These are phyloP conservation scores for Cepaea hortensis DNA, from an alignment of 2,888 invertebrate species.

Conservation along the genomic window DNA sequence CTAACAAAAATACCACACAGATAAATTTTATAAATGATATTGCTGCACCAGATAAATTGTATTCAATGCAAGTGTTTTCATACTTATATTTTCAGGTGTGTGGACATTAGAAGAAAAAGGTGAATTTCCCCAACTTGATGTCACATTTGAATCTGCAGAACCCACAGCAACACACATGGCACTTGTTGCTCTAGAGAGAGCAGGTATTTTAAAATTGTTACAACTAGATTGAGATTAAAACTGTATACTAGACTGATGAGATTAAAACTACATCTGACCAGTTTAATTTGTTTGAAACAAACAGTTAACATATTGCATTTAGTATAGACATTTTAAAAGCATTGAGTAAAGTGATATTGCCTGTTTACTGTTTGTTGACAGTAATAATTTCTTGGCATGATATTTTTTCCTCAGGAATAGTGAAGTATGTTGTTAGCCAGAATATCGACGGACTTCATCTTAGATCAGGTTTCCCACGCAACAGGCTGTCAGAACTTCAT, in stretches of 20 bases:
- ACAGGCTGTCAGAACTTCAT: conserved; percentile 92
- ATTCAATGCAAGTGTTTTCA: not conserved
- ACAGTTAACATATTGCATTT: not conserved
- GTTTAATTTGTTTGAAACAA: not conserved
- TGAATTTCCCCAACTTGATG: conserved; percentile 85
- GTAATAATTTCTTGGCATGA: not conserved
- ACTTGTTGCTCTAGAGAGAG: conserved; percentile 86
- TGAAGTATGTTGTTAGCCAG: conserved; percentile 94
- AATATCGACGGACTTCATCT: conserved; percentile 98
- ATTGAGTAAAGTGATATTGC: not conserved
- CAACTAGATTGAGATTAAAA: no score
- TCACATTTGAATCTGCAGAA: conserved; percentile 91
- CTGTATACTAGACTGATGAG: no score
- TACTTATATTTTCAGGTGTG: conserved; percentile 80
- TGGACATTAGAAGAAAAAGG: conserved; percentile 97
- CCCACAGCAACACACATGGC: conserved; percentile 97
- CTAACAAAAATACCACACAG: no score
- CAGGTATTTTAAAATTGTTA: conserved; percentile 64
- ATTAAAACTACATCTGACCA: not conserved
- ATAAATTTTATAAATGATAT: no score
- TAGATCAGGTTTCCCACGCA: conserved; percentile 89
- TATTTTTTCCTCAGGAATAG: conserved; percentile 66
- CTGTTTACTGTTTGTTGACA: not conserved
- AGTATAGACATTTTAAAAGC: no score
- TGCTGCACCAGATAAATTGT: not conserved